Conservation (phyloP, 2,797 vertebrate genomes). For the Enteromius trimaculatus region DNA sequence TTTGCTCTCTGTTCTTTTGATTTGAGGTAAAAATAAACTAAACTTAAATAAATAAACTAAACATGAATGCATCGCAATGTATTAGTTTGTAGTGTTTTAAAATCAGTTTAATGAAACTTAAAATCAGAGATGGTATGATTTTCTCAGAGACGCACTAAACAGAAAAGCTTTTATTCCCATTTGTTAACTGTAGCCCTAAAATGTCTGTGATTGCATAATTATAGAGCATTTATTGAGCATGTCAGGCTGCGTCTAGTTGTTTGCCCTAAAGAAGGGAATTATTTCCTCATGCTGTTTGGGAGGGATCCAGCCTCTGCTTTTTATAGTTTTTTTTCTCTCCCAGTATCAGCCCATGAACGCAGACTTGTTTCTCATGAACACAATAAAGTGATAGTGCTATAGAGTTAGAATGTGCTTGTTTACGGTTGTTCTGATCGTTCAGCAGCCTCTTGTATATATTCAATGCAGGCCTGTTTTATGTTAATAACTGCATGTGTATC, state of each 20-base stretch:
- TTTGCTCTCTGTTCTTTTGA: neutral
- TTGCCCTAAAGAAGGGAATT: slow-evolving; percentile 45
- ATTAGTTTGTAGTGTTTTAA: neutral
- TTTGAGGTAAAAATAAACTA: neutral
- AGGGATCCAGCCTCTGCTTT: slow-evolving; percentile 4
- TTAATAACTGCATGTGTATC: neutral
- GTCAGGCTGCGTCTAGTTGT: slow-evolving; percentile 24
- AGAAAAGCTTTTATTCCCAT: slow-evolving; percentile 11
- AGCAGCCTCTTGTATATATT: neutral
- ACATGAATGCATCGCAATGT: neutral
- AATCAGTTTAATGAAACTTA: neutral
- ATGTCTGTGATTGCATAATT: slow-evolving; percentile 33
- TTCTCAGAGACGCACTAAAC: neutral
- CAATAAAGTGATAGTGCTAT: neutral
- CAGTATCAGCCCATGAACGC: neutral
- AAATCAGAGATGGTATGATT: neutral
- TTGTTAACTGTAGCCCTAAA: slow-evolving; percentile 7
- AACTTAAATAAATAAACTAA: neutral
- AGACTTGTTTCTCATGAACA: neutral
- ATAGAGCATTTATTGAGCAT: slow-evolving; percentile 41
- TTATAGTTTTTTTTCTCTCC: neutral
- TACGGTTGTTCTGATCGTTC: neutral
- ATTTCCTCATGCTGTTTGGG: slow-evolving; percentile 39
- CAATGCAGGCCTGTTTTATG: neutral
- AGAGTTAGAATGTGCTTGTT: neutral